These are phyloP conservation scores for Coelogynopora nodosa DNA, from an alignment of 2,888 invertebrate species.

Conservation along the genomic window DNA sequence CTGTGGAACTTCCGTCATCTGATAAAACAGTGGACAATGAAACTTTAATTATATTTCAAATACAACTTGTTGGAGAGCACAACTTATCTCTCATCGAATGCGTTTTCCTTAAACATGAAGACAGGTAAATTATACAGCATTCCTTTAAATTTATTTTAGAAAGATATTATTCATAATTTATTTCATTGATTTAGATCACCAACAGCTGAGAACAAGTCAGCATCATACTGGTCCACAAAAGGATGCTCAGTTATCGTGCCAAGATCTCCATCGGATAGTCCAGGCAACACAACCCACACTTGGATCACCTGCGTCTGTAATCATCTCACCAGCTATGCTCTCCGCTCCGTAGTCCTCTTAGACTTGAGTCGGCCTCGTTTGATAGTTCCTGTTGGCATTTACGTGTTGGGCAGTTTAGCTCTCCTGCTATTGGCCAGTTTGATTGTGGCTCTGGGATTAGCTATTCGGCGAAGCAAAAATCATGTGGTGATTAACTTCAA, in stretches of 20 bases:
- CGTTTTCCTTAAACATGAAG: not conserved
- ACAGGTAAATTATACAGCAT: no score
- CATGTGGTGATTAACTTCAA: not conserved
- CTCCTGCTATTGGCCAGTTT: not conserved
- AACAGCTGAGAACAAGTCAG: no score
- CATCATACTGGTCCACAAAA: not conserved
- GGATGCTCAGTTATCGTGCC: not conserved
- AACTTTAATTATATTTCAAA: not conserved
- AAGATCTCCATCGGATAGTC: not conserved
- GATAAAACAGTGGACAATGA: not conserved
- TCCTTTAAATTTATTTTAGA: no score
- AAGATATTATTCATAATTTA: no score
- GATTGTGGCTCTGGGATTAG: not conserved
- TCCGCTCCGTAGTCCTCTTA: not conserved
- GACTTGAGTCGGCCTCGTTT: no score
- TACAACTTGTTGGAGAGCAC: not conserved
- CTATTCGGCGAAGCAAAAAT: not conserved
- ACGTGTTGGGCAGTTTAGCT: not conserved
- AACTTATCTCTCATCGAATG: not conserved
- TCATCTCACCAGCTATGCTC: not conserved
- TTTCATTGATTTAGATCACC: no score
- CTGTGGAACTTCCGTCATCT: not conserved
- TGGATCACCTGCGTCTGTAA: not conserved
- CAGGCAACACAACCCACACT: not conserved
- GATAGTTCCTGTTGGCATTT: not conserved